A percentile compares a stretch with the other conserved stretches of the same genome.
Conservation (phyloP, 2,113 vertebrate genomes). For the Plestiodon gilberti region DNA sequence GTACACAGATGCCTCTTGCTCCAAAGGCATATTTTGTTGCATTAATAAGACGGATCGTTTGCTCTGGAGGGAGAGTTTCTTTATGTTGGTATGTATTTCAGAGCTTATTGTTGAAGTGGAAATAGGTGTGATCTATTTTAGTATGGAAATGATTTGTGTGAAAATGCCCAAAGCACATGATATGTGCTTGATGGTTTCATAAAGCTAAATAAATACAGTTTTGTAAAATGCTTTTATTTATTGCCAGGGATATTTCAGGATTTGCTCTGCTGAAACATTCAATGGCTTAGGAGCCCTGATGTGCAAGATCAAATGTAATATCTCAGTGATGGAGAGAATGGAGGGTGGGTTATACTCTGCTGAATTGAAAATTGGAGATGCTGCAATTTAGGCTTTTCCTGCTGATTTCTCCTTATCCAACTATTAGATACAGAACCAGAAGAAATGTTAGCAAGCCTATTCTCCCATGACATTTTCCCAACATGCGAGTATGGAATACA, state of each 20-base stretch:
- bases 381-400: neutral
- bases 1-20: neutral
- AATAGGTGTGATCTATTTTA: neutral
- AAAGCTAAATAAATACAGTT: neutral
- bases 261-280: neutral
- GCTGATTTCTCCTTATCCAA: neutral
- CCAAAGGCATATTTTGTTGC: neutral
- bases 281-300: neutral
- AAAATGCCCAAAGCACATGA: neutral
- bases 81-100: neutral
- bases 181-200: neutral
- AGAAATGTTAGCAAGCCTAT: neutral
- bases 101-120: neutral
- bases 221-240: neutral
- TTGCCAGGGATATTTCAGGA: neutral
- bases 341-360: neutral
- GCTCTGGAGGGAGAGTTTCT: neutral
- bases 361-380: neutral
- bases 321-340: neutral
- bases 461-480: neutral
- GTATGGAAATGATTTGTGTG: neutral
- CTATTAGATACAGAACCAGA: neutral
- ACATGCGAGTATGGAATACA: neutral
- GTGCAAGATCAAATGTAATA: neutral
- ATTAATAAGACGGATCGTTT: neutral